Evolutionary conservation across 2,888 invertebrate genomes (phyloP).

Genomic region (Corbicula japonica): DNA sequence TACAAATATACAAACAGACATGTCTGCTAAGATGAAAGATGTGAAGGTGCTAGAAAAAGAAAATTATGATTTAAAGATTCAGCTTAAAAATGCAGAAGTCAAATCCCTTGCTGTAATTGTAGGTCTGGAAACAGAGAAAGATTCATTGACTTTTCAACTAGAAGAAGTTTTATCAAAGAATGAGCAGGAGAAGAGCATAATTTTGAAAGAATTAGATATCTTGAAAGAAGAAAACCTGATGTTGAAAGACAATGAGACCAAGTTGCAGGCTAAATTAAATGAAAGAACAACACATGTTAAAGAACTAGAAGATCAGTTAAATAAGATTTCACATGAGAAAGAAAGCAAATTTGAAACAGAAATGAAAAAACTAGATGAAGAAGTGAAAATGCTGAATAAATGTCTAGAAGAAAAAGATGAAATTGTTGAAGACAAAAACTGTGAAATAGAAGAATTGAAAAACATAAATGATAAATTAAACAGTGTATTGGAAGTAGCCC

Average conservation of each 20-base stretch:
- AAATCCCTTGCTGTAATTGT: conserved; percentile 60
- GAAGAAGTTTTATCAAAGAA: conserved; percentile 31
- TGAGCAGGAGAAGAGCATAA: background rate
- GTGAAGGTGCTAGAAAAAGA: conserved; percentile 33
- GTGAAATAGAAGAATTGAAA: conserved; percentile 32
- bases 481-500: conserved; percentile 31
- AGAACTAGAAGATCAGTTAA: conserved; percentile 34
- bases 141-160: conserved; percentile 41
- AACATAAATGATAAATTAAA: conserved; percentile 39
- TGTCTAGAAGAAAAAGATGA: conserved; percentile 26
- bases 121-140: conserved; percentile 60
- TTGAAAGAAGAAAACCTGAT: background rate
- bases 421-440: conserved; percentile 3
- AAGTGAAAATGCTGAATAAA: conserved; percentile 1
- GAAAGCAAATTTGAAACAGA: background rate
- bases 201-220: conserved; percentile 6
- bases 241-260: background rate
- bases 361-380: background rate
- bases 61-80: conserved; percentile 38
- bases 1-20: background rate
- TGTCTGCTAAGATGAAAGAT: conserved; percentile 15
- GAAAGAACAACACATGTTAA: background rate
- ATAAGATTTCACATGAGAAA: conserved; percentile 3
- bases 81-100: conserved; percentile 60
- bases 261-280: conserved; percentile 14